phyloP scores from a whole-genome alignment of 1,140 invertebrate species.

The Tetramorium parvispinum region DNA sequence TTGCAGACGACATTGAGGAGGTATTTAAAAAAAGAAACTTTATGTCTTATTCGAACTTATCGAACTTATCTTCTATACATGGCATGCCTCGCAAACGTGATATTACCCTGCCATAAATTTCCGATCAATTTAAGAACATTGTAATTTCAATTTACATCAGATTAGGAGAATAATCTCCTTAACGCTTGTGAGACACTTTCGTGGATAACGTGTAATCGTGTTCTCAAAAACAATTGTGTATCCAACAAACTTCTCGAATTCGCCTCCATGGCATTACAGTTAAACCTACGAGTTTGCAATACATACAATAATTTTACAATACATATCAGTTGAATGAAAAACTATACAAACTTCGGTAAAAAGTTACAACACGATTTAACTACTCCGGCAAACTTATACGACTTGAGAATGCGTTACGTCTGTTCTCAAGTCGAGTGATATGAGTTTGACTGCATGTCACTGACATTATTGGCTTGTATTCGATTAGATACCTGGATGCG shows the following conservation, averaged over 20 bases:
- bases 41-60: constrained; percentile 15
- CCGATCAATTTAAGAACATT: not conserved
- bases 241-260: not conserved
- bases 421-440: not conserved
- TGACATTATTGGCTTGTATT: constrained; percentile 37
- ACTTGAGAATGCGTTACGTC: not conserved
- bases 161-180: not conserved
- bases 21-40: constrained; percentile 15
- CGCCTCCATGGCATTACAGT: not conserved
- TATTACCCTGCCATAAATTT: not conserved
- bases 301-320: not conserved
- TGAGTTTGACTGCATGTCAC: not conserved
- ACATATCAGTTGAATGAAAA: not conserved
- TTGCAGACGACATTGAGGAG: not conserved
- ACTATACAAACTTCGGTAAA: not conserved
- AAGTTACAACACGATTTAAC: not conserved
- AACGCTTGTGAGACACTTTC: not conserved
- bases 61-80: not conserved
- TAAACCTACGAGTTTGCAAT: not conserved
- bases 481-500: constrained; percentile 78
- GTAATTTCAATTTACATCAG: constrained; percentile 14
- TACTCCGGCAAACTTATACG: not conserved
- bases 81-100: constrained; percentile 31
- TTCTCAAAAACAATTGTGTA: not conserved
- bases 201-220: not conserved